Evolutionary conservation across 2,113 vertebrate species (phyloP).

Genomic region (Saguinus imperator): DNA sequence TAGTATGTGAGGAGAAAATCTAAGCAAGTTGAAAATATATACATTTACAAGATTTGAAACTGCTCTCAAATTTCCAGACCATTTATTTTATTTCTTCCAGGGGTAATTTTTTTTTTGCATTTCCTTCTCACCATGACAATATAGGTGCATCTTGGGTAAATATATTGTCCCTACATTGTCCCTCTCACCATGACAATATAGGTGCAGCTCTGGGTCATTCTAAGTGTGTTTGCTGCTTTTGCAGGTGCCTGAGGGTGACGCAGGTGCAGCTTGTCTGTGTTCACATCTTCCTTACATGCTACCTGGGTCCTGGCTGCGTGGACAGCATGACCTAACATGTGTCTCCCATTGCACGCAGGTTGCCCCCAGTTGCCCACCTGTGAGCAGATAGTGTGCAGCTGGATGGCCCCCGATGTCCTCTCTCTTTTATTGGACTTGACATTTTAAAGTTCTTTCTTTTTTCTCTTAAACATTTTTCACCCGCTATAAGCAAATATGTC

Average conservation of each 20-base stretch:
- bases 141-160: not conserved
- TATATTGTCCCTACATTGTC: too few species aligned
- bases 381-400: constrained; percentile 71
- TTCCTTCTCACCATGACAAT: not conserved
- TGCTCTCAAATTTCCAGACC: not conserved
- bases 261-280: constrained; percentile 48
- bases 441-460: not conserved
- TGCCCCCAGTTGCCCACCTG: constrained; percentile 47
- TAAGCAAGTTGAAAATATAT: not conserved
- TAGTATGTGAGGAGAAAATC: not conserved
- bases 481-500: constrained; percentile 33
- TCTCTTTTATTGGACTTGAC: not conserved
- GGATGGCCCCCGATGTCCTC: not conserved
- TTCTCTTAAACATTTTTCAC: constrained; percentile 36
- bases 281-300: not conserved
- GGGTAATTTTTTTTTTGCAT: not conserved
- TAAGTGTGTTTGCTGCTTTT: not conserved
- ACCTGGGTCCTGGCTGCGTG: constrained; percentile 26
- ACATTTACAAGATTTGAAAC: not conserved
- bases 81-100: not conserved
- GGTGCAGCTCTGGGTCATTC: not conserved
- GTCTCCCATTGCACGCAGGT: constrained; percentile 60
- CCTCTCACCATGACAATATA: not conserved
- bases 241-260: not conserved
- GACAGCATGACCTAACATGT: constrained; percentile 47